phyloP scores from a whole-genome alignment of 1,140 invertebrate species.

The Periplaneta americana region DNA sequence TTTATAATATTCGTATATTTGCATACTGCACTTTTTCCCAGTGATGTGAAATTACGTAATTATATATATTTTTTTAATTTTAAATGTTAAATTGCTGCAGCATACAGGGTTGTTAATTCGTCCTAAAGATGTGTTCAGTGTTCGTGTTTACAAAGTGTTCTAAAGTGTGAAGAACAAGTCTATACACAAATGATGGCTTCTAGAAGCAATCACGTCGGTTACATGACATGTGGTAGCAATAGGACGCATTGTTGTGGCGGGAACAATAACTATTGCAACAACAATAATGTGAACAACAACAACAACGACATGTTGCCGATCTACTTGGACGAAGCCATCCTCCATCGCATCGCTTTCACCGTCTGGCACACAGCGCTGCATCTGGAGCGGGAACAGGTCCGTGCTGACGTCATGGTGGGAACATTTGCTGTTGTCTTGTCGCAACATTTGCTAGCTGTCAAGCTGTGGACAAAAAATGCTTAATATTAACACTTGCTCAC shows the following conservation, averaged over 20 bases:
- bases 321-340: conserved; percentile 22
- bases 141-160: not conserved
- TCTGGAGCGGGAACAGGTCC: conserved; percentile 37
- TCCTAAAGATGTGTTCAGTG: not conserved
- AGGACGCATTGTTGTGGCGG: not conserved
- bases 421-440: not conserved
- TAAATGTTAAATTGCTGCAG: not conserved
- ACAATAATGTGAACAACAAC: conserved; percentile 23
- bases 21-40: no score
- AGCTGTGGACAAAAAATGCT: not conserved
- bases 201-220: not conserved
- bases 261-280: conserved; percentile 11
- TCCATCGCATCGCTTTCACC: conserved; percentile 53
- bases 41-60: no score
- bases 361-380: conserved; percentile 55
- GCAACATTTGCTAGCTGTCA: not conserved
- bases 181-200: not conserved
- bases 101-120: no score
- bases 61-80: not conserved
- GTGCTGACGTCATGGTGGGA: not conserved
- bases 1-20: no score
- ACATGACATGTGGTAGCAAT: not conserved
- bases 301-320: not conserved
- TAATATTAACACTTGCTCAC: not conserved
- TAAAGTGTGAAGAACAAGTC: not conserved